Evolutionary conservation across 2,888 invertebrate genomes (phyloP).

Genomic region (Notodonta ziczac): DNA sequence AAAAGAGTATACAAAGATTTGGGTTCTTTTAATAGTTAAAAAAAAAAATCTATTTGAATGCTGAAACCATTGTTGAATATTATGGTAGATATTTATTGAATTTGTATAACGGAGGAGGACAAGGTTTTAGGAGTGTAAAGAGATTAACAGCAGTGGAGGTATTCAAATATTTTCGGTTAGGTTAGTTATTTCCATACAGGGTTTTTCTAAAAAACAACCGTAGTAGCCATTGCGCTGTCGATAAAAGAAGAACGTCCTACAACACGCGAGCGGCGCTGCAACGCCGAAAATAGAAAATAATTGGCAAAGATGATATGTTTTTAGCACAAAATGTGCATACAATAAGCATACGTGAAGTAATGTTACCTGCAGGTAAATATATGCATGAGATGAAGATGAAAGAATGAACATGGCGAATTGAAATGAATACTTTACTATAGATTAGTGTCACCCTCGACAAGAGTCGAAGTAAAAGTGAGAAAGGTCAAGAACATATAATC

Average conservation of each 20-base stretch:
- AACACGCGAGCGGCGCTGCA: background rate
- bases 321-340: background rate
- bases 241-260: background rate
- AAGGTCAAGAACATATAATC: background rate
- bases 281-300: background rate
- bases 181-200: background rate
- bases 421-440: background rate
- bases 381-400: background rate
- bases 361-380: slow-evolving; percentile 1
- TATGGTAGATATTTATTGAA: background rate
- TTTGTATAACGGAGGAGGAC: too few relatives aligned
- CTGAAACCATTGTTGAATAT: background rate
- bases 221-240: background rate
- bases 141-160: too few relatives aligned
- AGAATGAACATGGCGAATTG: background rate
- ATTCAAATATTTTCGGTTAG: background rate
- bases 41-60: background rate
- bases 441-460: background rate
- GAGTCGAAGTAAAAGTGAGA: background rate
- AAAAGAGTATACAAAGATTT: slow-evolving; percentile 2
- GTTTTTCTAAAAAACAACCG: background rate
- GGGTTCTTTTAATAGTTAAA: background rate
- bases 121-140: background rate
- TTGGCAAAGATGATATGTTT: background rate
- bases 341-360: background rate